Conservation (phyloP, 2,888 invertebrate species). For the Amiota mariae region DNA sequence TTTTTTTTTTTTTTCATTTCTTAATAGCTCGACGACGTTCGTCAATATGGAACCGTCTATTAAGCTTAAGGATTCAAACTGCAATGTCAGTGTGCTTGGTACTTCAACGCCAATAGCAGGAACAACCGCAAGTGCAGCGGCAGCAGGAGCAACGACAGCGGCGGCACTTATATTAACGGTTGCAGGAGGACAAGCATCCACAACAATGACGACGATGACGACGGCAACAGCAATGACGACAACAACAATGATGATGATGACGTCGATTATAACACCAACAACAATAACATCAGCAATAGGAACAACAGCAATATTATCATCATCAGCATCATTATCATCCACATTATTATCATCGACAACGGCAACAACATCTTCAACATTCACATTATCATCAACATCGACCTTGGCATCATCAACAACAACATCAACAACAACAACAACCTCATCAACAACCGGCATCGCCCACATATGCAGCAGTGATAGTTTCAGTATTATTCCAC, state of each 20-base stretch:
- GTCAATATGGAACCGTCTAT: slow-evolving; percentile 62
- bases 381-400: neutral
- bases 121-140: slow-evolving; percentile 16
- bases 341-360: too few species aligned
- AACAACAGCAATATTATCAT: too few species aligned
- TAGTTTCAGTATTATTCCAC: slow-evolving; percentile 68
- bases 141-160: slow-evolving; percentile 43
- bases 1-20: neutral
- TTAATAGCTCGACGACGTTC: slow-evolving; percentile 8
- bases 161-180: neutral
- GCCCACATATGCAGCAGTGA: slow-evolving; percentile 66
- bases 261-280: slow-evolving; percentile 6
- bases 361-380: neutral
- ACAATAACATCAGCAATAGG: slow-evolving; percentile 27
- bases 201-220: slow-evolving; percentile 11
- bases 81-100: slow-evolving; percentile 19
- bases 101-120: slow-evolving; percentile 45
- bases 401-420: neutral
- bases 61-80: slow-evolving; percentile 56
- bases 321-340: too few species aligned
- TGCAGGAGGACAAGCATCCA: neutral
- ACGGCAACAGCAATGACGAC: neutral
- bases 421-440: neutral
- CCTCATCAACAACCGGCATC: slow-evolving; percentile 25
- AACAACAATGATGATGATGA: neutral